Conservation (phyloP, 2,113 vertebrate genomes). For the Brachirus orientalis region DNA sequence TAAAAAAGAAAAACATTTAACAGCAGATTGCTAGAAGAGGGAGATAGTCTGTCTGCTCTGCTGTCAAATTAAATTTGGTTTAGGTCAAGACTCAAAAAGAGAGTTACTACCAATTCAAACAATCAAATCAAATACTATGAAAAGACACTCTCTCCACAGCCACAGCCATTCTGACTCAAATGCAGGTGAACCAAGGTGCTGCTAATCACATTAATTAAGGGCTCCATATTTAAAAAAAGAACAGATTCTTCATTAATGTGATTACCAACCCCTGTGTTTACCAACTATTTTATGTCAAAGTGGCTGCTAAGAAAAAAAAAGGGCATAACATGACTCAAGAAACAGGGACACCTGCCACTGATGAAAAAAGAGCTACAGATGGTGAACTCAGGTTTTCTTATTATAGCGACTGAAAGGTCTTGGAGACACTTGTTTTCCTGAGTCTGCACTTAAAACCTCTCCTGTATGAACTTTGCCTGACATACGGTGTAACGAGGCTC, state of each 20-base stretch:
- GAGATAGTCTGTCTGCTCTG: background rate
- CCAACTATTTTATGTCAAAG: background rate
- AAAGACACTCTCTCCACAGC: background rate
- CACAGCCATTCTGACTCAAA: background rate
- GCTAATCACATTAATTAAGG: background rate
- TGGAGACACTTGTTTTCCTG: constrained; percentile 47
- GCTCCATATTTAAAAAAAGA: background rate
- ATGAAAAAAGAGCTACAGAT: constrained; percentile 25
- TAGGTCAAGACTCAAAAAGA: too few relatives aligned
- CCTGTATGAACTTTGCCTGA: constrained; percentile 39
- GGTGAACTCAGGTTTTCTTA: constrained; percentile 16
- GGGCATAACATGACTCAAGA: background rate
- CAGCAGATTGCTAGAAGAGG: background rate
- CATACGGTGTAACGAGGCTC: constrained; percentile 20
- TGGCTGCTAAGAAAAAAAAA: background rate
- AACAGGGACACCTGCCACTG: background rate
- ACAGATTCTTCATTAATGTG: background rate
- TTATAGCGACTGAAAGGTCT: constrained; percentile 45
- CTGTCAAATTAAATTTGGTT: too few relatives aligned
- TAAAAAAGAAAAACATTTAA: background rate
- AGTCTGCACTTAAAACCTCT: constrained; percentile 41
- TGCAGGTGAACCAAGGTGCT: background rate
- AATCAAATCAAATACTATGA: background rate
- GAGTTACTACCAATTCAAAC: too few relatives aligned
- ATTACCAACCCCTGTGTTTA: background rate